Percentiles rank a stretch among this genome's conserved stretches.
phyloP scores from a whole-genome alignment of 1,140 invertebrate species.

The Ceratoteleas bidentatus region DNA sequence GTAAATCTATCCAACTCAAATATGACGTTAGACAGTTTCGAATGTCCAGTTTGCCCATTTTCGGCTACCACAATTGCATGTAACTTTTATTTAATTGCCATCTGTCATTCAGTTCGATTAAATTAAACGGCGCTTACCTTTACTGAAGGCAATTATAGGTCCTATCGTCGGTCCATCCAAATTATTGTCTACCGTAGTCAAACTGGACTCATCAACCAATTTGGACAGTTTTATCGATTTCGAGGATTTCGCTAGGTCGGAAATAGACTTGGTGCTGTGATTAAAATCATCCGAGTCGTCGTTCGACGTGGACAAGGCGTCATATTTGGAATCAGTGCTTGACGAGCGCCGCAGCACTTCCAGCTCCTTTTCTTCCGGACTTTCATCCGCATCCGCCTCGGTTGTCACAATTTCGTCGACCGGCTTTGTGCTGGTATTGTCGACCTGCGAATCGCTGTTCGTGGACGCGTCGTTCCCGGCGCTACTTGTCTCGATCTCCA shows the following conservation, averaged over 20 bases:
- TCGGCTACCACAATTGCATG: too few relatives aligned
- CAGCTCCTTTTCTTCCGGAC: constrained; percentile 60
- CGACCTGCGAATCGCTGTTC: constrained; percentile 39
- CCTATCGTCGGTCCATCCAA: constrained; percentile 68
- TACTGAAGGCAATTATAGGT: constrained; percentile 66
- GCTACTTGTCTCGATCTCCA: constrained; percentile 26
- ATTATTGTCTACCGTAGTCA: constrained; percentile 61
- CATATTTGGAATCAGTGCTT: constrained; percentile 39
- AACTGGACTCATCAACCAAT: constrained; percentile 51
- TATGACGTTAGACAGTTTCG: too few relatives aligned
- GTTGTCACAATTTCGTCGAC: constrained; percentile 43
- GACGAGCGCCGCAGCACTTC: constrained; percentile 53
- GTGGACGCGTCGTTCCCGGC: constrained; percentile 32
- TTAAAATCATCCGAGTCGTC: constrained; percentile 39
- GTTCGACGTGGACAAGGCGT: constrained; percentile 27
- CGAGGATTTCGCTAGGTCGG: constrained; percentile 23
- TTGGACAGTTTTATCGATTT: constrained; percentile 61
- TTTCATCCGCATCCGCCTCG: constrained; percentile 29
- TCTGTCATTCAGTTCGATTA: too few relatives aligned
- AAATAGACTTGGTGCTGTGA: constrained; percentile 43
- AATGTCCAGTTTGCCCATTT: too few relatives aligned
- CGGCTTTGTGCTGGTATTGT: constrained; percentile 38
- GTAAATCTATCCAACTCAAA: too few relatives aligned
- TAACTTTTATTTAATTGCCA: too few relatives aligned
- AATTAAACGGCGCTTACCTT: constrained; percentile 65